Base-by-base conservation (phyloP, 2,888 invertebrate species). In the Acholoe squamosa region DNA sequence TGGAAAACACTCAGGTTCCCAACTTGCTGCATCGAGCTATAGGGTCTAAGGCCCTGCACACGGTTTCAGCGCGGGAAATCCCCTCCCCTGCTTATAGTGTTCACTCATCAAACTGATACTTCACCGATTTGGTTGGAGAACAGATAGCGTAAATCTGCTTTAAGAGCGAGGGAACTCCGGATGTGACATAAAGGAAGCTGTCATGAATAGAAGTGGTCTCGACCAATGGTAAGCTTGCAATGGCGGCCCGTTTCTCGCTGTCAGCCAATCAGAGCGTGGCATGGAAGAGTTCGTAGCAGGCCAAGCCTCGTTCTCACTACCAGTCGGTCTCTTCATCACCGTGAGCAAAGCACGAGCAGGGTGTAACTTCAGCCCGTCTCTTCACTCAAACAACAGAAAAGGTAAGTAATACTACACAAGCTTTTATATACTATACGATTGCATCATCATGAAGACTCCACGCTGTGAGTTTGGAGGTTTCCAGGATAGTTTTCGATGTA, bases 251-350 rank as follows among this genome's bases (percentile, higher is more conserved):
- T 54, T n/a, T 16, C 5, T 33, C 43, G 3, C 5, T 43, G 5
- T 43, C 43, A 43, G 43, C 43, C 43, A 43, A 43, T 43, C 43
- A 43, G 43, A 3, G 43, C 43, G 43, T 10, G 43, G 43, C 43
- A 43, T 7, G 43, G 43, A 43, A 43, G 43, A 10, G 43, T 86
- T 28, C 86, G 12, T 25, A 0, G 86, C 25, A 86, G 19, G 86
- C 19, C 19, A 14, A 86, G 86, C 86, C 86, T 86, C 86, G 86
- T 86, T 86, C 56, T 54, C 16, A 31, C 31, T 1, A 5, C 54
- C 86, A 86, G 86, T 31, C 86, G 86, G 54, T 54, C 86, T 86
- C 28, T 86, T 86, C 86, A 86, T 31, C 86, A 86, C 28, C 54
- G 86, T 33, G 86, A 28, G 56, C 86, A n/a, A 52, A 19, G 56